Conservation (phyloP, 1,140 invertebrate species). For the Apocrypta bakeri region DNA sequence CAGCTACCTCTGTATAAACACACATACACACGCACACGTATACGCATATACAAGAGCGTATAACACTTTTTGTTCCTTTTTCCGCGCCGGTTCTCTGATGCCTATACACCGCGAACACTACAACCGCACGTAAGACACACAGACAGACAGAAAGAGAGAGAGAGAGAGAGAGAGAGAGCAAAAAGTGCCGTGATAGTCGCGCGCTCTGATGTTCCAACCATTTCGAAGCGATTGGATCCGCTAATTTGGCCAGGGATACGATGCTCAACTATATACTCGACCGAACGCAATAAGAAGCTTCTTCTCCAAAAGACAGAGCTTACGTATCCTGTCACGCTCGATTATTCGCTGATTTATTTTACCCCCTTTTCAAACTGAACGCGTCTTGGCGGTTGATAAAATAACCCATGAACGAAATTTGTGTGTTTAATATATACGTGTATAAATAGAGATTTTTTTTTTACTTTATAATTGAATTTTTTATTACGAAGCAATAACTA, state of each 20-base stretch:
- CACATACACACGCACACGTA: neutral
- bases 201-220: conserved; percentile 23
- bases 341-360: conserved; percentile 36
- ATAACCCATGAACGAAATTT: no score
- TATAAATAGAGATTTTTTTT: no score
- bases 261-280: neutral
- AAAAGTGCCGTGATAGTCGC: conserved; percentile 29
- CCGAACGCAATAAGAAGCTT: conserved; percentile 6
- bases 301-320: conserved; percentile 14
- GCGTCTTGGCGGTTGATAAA: conserved; percentile 21
- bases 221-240: conserved; percentile 55
- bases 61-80: conserved; percentile 47
- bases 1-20: neutral
- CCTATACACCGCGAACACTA: conserved; percentile 13
- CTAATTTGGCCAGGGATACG: conserved; percentile 54
- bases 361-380: neutral
- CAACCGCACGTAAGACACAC: conserved; percentile 26
- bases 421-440: no score
- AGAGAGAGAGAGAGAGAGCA: conserved; percentile 40
- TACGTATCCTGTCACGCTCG: conserved; percentile 36
- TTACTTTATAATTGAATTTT: no score
- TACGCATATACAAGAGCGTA: neutral
- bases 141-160: conserved; percentile 2
- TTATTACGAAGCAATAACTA: no score
- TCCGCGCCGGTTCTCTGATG: conserved; percentile 25